These are phyloP conservation scores for Diorhabda sublineata DNA, from an alignment of 1,140 invertebrate species.

Conservation along the genomic window DNA sequence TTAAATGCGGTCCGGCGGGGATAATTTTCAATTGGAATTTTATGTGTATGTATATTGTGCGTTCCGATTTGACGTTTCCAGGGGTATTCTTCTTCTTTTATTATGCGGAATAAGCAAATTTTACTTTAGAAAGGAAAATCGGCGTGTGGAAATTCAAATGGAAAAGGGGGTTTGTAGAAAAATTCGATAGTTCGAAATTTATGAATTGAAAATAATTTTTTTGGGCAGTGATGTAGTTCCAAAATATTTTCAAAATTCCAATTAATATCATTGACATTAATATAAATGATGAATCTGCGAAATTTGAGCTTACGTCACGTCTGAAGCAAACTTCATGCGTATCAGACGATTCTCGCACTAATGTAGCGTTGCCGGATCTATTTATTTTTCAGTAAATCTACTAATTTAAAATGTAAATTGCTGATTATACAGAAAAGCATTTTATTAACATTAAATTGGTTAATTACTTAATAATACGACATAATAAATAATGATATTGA, in stretches of 20 bases:
- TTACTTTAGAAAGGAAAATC: background rate
- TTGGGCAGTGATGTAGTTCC: background rate
- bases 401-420: too few species aligned
- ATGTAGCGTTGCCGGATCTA: too few species aligned
- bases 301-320: too few species aligned
- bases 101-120: background rate
- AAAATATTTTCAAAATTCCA: background rate
- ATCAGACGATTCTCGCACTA: too few species aligned
- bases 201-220: background rate
- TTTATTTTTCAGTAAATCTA: too few species aligned
- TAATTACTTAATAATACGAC: background rate
- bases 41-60: background rate
- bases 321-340: too few species aligned
- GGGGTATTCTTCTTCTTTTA: background rate
- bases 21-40: slow-evolving; percentile 5
- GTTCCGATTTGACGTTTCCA: background rate
- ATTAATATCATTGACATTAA: background rate
- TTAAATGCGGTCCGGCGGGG: slow-evolving; percentile 3
- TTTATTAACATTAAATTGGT: too few species aligned
- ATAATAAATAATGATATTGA: background rate
- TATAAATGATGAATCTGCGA: background rate
- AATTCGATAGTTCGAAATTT: background rate
- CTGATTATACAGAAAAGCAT: too few species aligned
- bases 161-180: background rate
- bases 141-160: background rate